Percentiles rank a stretch among this genome's conserved stretches.
Evolutionary conservation across 2,113 vertebrate species (phyloP).

Genomic region (Planiliza haematocheilus): DNA sequence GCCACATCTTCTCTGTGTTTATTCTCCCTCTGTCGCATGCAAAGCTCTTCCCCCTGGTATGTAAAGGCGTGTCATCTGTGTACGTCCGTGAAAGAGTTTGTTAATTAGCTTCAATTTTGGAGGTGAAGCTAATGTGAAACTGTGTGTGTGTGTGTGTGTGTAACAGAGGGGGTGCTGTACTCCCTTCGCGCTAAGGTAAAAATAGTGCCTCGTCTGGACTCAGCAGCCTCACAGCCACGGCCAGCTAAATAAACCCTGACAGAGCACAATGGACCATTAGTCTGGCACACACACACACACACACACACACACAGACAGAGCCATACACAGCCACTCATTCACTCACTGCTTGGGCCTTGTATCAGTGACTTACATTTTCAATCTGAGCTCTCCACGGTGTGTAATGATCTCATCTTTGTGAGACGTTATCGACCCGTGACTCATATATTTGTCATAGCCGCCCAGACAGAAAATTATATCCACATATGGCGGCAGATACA

Average conservation of each 20-base stretch:
- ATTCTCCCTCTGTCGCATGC: slow-evolving; percentile 8
- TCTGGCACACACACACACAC: slow-evolving; percentile 48
- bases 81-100: slow-evolving; percentile 8
- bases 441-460: slow-evolving; percentile 72
- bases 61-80: background rate
- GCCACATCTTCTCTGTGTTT: slow-evolving; percentile 7
- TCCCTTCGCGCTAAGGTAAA: slow-evolving; percentile 66
- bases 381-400: slow-evolving; percentile 62
- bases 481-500: slow-evolving; percentile 53
- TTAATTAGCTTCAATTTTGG: slow-evolving; percentile 34
- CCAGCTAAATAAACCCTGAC: slow-evolving; percentile 74
- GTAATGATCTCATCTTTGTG: slow-evolving; percentile 77
- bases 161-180: slow-evolving; percentile 42
- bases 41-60: background rate
- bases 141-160: slow-evolving; percentile 19
- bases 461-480: slow-evolving; percentile 70
- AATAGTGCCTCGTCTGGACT: slow-evolving; percentile 67
- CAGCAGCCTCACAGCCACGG: slow-evolving; percentile 55
- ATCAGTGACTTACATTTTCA: slow-evolving; percentile 69
- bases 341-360: slow-evolving; percentile 34
- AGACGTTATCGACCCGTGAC: slow-evolving; percentile 75
- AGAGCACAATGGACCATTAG: slow-evolving; percentile 74
- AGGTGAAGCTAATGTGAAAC: slow-evolving; percentile 21
- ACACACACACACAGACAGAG: slow-evolving; percentile 19
- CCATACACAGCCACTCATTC: slow-evolving; percentile 18